phyloP scores from a whole-genome alignment of 2,888 invertebrate genomes.

The Oegoconia quadripuncta region DNA sequence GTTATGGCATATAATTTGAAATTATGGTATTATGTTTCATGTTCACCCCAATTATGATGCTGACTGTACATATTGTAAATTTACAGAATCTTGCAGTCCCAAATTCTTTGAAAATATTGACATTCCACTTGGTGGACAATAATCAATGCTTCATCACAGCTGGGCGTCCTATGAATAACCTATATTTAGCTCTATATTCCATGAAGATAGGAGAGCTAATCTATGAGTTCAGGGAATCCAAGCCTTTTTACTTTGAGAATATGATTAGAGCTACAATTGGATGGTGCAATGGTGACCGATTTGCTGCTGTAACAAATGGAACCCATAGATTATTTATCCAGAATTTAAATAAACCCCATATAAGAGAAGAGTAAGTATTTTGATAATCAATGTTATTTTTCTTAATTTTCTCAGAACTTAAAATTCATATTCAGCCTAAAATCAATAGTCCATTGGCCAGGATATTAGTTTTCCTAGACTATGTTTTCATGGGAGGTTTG shows the following conservation, averaged over 20 bases:
- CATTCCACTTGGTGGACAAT: slow-evolving; percentile 58
- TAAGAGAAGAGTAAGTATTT: slow-evolving; percentile 43
- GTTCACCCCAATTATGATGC: too few relatives aligned
- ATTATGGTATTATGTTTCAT: too few relatives aligned
- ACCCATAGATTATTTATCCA: slow-evolving; percentile 54
- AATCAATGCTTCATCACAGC: slow-evolving; percentile 58
- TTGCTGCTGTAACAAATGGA: slow-evolving; percentile 64
- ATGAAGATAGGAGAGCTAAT: slow-evolving; percentile 47
- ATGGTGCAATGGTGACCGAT: slow-evolving; percentile 51
- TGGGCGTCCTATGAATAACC: slow-evolving; percentile 12
- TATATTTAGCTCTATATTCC: slow-evolving; percentile 43
- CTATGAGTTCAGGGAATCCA: slow-evolving; percentile 33
- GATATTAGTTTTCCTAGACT: too few relatives aligned
- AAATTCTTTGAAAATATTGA: slow-evolving; percentile 35
- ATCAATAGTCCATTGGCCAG: too few relatives aligned
- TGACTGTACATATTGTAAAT: slow-evolving; percentile 4
- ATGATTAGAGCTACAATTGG: slow-evolving; percentile 59
- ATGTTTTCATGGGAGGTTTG: too few relatives aligned
- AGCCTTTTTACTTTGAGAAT: slow-evolving; percentile 16
- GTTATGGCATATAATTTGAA: too few relatives aligned
- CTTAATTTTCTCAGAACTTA: too few relatives aligned
- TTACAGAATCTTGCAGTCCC: slow-evolving; percentile 55
- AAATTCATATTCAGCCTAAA: too few relatives aligned
- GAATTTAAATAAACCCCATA: slow-evolving; percentile 51
- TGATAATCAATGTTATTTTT: slow-evolving; percentile 1